Evolutionary conservation across 2,797 vertebrate genomes (phyloP), one percentile per base, ranked within the genome.

Genomic region (Muscicapa comitata): DNA sequence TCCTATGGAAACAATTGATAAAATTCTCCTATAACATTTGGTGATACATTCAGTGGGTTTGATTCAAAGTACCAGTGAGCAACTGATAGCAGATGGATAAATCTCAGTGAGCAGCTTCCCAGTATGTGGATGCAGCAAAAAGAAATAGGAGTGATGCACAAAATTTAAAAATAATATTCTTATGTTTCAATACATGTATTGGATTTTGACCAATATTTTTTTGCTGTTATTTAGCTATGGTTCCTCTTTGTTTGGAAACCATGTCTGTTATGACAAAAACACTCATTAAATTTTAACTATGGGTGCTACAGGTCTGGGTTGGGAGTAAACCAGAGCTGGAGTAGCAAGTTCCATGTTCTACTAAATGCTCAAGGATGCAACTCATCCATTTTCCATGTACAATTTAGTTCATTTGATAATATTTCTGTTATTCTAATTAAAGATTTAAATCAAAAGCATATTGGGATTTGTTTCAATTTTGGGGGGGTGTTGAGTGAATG

Each of bases 401-500:
- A n/a, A 54, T 74, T 70, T 42, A 43, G 3, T 51, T 71, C 0
- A 35, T 76, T 57, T 66, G 3, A 42, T 47, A 67, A 47, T 57
- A 76, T 51, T 76, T 86, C n/a, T 72, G 24, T 38, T 87, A 33
- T 51, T 74, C 18, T 57, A 81, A 61, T 28, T 55, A 72, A 90
- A 61, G 9, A 19, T 67, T 63, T 48, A 72, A 85, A 84, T 76
- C 6, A 88, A 91, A 86, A 58, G 4, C 1, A 6, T 35, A 2
- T 9, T 62, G 7, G 19, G 6, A 21, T 28, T 74, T 40, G 0
- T 73, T 73, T 70, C 2, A 4, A 0, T 21, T 29, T 37, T 9
- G 1, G 1, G 3, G 1, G 1, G 2, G 1, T 35, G 19, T 67
- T 37, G 23, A 4, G 12, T 51, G 14, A 58, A 47, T 50, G 26